A percentile compares a stretch with the other conserved stretches of the same genome.
Conservation (phyloP, 2,113 vertebrate genomes). For the Ardeotis arabs region DNA sequence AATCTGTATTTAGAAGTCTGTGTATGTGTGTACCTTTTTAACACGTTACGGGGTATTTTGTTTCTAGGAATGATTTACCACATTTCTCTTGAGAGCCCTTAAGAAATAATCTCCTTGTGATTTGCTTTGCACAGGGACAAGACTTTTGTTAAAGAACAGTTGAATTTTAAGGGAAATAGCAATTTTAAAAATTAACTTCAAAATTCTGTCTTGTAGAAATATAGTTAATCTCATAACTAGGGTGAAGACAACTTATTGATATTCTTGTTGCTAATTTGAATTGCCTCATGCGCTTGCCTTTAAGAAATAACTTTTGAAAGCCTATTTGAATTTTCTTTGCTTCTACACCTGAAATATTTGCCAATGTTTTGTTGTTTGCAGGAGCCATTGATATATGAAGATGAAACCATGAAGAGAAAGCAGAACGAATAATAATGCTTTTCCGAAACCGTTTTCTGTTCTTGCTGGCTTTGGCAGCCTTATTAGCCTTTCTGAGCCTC, state of each 20-base stretch:
- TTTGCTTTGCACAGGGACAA: background rate
- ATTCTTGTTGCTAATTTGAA: background rate
- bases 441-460: conserved; percentile 94
- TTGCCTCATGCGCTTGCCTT: background rate
- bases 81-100: background rate
- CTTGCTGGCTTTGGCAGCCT: conserved; percentile 88
- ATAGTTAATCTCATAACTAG: background rate
- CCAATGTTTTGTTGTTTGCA: conserved; percentile 52
- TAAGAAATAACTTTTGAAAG: background rate
- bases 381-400: conserved; percentile 34
- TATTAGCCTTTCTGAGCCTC: conserved; percentile 90
- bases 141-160: background rate
- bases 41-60: background rate
- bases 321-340: background rate
- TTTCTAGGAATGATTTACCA: background rate
- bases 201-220: background rate
- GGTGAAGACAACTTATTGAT: background rate
- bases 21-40: background rate
- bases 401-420: conserved; percentile 84
- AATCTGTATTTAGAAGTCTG: background rate
- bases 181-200: background rate
- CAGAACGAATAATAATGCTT: conserved; percentile 88
- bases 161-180: background rate
- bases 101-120: background rate
- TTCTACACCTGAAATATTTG: conserved; percentile 15